Conservation (phyloP, 2,888 invertebrate species). For the Drosophila histrio region DNA sequence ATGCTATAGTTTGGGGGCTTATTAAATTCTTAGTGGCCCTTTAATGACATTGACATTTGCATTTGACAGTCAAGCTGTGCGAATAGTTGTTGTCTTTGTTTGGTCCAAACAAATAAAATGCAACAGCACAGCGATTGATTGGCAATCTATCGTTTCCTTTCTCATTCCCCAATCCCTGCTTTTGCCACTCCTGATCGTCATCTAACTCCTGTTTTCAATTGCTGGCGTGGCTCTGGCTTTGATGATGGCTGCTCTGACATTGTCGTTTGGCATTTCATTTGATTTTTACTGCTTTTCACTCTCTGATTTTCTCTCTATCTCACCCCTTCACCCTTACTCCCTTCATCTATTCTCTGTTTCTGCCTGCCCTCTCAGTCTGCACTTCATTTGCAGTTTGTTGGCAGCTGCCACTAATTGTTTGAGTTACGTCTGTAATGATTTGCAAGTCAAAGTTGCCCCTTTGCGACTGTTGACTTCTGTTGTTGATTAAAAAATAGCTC, state of each 20-base stretch:
- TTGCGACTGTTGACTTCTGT: conserved; percentile 55
- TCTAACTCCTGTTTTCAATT: conserved; percentile 10
- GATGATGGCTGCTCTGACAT: conserved; percentile 49
- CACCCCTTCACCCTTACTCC: not conserved
- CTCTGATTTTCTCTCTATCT: conserved; percentile 17
- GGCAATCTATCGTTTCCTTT: conserved; percentile 19
- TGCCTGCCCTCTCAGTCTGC: conserved; percentile 4
- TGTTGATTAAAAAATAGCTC: conserved; percentile 72
- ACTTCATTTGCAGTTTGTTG: conserved; percentile 67
- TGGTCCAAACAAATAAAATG: conserved; percentile 64
- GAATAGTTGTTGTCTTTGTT: conserved; percentile 44
- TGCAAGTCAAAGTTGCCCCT: conserved; percentile 73
- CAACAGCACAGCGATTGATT: conserved; percentile 69
- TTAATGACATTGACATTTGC: conserved; percentile 77
- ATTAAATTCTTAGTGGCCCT: conserved; percentile 56
- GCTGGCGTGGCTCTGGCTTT: conserved; percentile 31
- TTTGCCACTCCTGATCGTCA: not conserved
- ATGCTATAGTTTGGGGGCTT: conserved; percentile 28
- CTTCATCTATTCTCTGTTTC: not conserved
- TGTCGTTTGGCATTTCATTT: conserved; percentile 63
- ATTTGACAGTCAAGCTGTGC: conserved; percentile 35
- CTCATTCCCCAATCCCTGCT: not conserved
- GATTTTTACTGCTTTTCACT: conserved; percentile 56
- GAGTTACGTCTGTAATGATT: conserved; percentile 78
- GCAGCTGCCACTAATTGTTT: conserved; percentile 77